Evolutionary conservation across 2,113 vertebrate species (phyloP), one percentile per base, ranked within the genome.

Genomic region (Plectropomus leopardus): DNA sequence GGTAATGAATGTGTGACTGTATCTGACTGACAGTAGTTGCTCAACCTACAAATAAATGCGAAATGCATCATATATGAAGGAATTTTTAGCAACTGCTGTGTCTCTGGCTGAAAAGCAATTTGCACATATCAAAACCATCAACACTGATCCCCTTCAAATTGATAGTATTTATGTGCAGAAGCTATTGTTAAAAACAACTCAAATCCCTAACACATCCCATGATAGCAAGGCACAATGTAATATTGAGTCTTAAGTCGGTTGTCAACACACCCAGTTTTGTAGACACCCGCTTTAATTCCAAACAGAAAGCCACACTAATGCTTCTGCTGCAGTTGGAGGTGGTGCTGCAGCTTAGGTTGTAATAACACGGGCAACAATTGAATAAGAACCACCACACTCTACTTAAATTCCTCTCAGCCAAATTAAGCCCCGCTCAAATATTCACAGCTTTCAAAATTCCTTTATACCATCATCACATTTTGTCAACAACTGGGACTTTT

Each of bases 321-420:
- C 77, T 28, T 23, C 60, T 51, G 61, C 72, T 79, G 79, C 66
- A 77, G 71, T 55, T 72, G 77, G 42, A n/a, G 32, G 64, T 65
- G 23, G 53, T 36, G 70, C 67, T 40, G 70, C 34, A 76, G 81
- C 78, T 83, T 85, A 83, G 65, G 44, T 32, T 76, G 66, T 44
- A 44, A 72, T 85, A 76, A 75, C 40, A 74, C 68, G 42, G 11
- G 7, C 78, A 84, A 84, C 72, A 88, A 87, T 45, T 72, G 57
- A 81, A 66, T 63, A 79, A 76, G 44, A 78, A 55, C 61, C 21
- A 40, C 70, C 26, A 74, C 51, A 73, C 24, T 63, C 57, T 30
- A 51, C 78, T 71, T 66, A 65, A 80, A 80, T 77, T 58, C 78
- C 74, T 57, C 42, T 76, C 71, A 58, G 50, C 32, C 65, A 72